Evolutionary conservation across 1,140 invertebrate genomes (phyloP).

Genomic region (Tachypleus tridentatus): DNA sequence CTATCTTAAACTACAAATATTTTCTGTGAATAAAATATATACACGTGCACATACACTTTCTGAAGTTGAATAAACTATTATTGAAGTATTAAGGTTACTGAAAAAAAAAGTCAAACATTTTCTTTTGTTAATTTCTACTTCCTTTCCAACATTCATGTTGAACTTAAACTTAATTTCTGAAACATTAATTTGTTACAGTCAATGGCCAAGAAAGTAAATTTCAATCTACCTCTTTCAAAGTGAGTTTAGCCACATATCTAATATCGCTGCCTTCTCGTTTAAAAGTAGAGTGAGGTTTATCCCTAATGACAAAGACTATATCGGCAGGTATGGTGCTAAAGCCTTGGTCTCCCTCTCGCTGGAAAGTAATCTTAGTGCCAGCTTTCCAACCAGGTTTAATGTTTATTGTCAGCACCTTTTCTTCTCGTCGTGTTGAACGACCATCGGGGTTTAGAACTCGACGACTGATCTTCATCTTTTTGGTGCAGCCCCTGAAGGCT

Average conservation of each 20-base stretch:
- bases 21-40: neutral
- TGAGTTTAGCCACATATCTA: slow-evolving; percentile 76
- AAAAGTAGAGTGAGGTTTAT: slow-evolving; percentile 89
- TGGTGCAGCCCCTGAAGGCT: slow-evolving; percentile 80
- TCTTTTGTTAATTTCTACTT: neutral
- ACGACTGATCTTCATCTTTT: slow-evolving; percentile 99
- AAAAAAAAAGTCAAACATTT: neutral
- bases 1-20: too few species aligned
- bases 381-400: slow-evolving; percentile 99
- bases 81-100: neutral
- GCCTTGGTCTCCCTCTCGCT: slow-evolving; percentile 92
- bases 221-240: slow-evolving; percentile 66
- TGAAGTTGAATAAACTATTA: neutral
- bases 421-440: slow-evolving; percentile 65
- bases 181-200: neutral
- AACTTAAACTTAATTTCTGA: neutral
- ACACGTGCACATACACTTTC: neutral
- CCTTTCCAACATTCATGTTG: neutral
- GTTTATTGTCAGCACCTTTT: slow-evolving; percentile 95
- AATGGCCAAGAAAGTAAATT: neutral
- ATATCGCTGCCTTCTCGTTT: slow-evolving; percentile 92
- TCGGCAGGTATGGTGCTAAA: slow-evolving; percentile 94
- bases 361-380: slow-evolving; percentile 98
- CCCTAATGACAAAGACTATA: slow-evolving; percentile 96
- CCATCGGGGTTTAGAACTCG: slow-evolving; percentile 75